A percentile compares a stretch with the other conserved stretches of the same genome.
Evolutionary conservation across 2,888 invertebrate genomes (phyloP).

Genomic region (Pasiphila rectangulata): DNA sequence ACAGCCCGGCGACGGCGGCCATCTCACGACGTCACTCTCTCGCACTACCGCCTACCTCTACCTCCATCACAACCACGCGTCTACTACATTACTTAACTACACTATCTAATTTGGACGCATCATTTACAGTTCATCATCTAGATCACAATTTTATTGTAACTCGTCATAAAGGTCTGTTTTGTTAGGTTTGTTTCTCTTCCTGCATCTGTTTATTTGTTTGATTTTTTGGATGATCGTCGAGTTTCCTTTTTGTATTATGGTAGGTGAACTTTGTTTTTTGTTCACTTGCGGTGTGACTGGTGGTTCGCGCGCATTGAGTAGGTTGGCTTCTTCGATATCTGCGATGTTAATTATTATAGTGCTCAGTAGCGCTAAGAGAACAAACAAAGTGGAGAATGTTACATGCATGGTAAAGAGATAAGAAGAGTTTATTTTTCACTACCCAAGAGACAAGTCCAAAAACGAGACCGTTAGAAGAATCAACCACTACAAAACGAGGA

Average conservation of each 20-base stretch:
- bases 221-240: background rate
- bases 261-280: background rate
- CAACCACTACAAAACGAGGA: no score
- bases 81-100: constrained; percentile 44
- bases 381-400: no score
- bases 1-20: constrained; percentile 90
- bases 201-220: background rate
- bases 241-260: no score
- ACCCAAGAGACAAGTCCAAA: no score
- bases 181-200: background rate
- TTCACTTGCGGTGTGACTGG: constrained; percentile 1
- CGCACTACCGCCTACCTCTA: constrained; percentile 32
- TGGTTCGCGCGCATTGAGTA: constrained; percentile 25
- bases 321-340: no score
- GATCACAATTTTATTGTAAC: constrained; percentile 77
- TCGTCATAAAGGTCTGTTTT: constrained; percentile 59
- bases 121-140: constrained; percentile 57
- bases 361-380: no score
- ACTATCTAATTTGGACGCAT: constrained; percentile 72
- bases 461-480: no score
- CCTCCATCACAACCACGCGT: constrained; percentile 40
- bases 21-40: constrained; percentile 60
- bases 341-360: no score
- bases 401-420: no score
- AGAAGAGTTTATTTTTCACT: no score